Conservation (phyloP, 2,888 invertebrate species). For the Dolichopus griseipennis region DNA sequence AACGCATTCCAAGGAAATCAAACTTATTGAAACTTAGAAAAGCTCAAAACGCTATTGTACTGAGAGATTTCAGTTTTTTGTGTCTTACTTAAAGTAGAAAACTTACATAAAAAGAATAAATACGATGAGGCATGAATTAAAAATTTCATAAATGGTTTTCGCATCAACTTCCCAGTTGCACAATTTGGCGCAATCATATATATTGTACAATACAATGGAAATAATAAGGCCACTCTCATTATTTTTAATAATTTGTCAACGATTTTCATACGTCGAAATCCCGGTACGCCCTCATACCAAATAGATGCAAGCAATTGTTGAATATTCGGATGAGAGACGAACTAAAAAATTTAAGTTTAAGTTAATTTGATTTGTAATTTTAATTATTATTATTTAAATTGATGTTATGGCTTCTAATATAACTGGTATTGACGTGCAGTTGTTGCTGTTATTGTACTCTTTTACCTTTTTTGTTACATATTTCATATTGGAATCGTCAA, state of each 20-base stretch:
- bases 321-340: conserved; percentile 91
- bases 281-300: conserved; percentile 94
- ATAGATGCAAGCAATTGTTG: conserved; percentile 84
- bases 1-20: no score
- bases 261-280: conserved; percentile 75
- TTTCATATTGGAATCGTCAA: no score
- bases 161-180: conserved; percentile 68
- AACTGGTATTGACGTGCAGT: no score
- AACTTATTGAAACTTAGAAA: no score
- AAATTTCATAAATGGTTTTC: conserved; percentile 95
- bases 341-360: conserved; percentile 47
- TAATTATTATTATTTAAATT: no score
- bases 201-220: conserved; percentile 76
- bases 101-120: conserved; percentile 85
- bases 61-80: no score
- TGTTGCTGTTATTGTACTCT: no score
- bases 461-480: no score
- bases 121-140: conserved; percentile 91
- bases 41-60: no score
- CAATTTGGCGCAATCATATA: conserved; percentile 83
- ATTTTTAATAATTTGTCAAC: conserved; percentile 65
- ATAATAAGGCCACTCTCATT: conserved; percentile 66
- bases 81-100: no score
- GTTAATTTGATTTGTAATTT: no score
- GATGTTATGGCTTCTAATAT: no score